Evolutionary conservation across 1,140 invertebrate genomes (phyloP).

Genomic region (Oedothorax gibbosus): DNA sequence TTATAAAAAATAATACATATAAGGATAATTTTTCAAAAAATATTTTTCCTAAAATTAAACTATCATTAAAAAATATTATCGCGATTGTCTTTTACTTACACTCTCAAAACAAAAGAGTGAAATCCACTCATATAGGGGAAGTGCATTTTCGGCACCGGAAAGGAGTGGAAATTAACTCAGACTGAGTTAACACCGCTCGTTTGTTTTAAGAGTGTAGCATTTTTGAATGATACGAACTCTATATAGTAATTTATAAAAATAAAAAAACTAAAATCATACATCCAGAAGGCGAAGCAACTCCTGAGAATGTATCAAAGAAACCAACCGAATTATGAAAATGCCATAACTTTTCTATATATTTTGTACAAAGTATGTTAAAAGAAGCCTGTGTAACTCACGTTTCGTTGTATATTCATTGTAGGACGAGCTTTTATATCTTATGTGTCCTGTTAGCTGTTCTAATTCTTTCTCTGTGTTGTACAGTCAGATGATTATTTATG

Average conservation of each 20-base stretch:
- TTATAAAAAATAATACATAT: too few relatives aligned
- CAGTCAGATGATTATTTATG: conserved; percentile 61
- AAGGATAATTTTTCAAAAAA: too few relatives aligned
- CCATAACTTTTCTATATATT: conserved; percentile 55
- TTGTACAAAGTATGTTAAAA: conserved; percentile 51
- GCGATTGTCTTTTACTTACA: too few relatives aligned
- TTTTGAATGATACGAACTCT: neutral
- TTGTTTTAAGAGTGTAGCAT: too few relatives aligned
- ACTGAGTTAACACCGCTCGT: too few relatives aligned
- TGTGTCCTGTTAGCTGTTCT: conserved; percentile 47
- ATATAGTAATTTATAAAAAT: neutral
- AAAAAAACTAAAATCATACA: neutral
- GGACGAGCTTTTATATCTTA: conserved; percentile 45
- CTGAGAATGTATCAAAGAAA: conserved; percentile 56
- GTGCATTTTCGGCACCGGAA: too few relatives aligned
- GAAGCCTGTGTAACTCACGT: conserved; percentile 48
- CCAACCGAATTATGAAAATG: conserved; percentile 59
- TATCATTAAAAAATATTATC: too few relatives aligned
- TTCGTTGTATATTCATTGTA: conserved; percentile 55
- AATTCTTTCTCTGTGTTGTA: conserved; percentile 50
- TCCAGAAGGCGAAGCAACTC: neutral
- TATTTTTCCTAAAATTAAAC: too few relatives aligned
- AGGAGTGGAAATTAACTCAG: too few relatives aligned
- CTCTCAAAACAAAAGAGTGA: too few relatives aligned
- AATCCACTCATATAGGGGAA: too few relatives aligned